These are phyloP conservation scores for Ichneumoninae sp. DNA, from an alignment of 2,888 invertebrate genomes.

Conservation along the genomic window DNA sequence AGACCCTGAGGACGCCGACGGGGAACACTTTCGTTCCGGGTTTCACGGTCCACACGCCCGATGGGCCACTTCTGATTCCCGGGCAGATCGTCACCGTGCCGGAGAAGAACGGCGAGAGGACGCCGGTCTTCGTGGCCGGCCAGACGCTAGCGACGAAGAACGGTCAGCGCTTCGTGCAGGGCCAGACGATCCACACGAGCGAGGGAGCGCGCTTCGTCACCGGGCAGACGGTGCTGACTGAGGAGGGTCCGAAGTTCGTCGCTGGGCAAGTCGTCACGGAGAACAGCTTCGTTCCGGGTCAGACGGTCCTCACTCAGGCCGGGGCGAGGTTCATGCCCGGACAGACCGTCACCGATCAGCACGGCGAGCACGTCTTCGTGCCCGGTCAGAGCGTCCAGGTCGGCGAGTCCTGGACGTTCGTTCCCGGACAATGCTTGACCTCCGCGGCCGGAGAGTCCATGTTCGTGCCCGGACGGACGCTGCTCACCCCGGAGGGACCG, in stretches of 20 bases:
- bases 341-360: constrained; percentile 87
- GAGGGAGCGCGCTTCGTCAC: constrained; percentile 87
- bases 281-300: constrained; percentile 82
- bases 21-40: constrained; percentile 91
- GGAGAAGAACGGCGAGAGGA: constrained; percentile 85
- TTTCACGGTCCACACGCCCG: constrained; percentile 89
- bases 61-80: constrained; percentile 89
- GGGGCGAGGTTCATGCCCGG: constrained; percentile 87
- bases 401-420: constrained; percentile 87
- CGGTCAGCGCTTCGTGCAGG: constrained; percentile 87
- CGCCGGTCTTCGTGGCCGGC: constrained; percentile 89
- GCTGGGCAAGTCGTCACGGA: constrained; percentile 87
- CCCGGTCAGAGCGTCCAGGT: constrained; percentile 88
- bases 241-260: constrained; percentile 88
- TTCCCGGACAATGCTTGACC: constrained; percentile 88
- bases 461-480: constrained; percentile 88
- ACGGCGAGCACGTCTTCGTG: constrained; percentile 87
- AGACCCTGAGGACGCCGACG: constrained; percentile 89
- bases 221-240: constrained; percentile 88
- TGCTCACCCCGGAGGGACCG: constrained; percentile 87
- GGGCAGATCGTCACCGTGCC: constrained; percentile 88
- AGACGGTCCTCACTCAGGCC: constrained; percentile 81
- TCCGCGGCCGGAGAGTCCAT: constrained; percentile 86
- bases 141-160: constrained; percentile 88
- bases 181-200: constrained; percentile 87